Evolutionary conservation across 2,797 vertebrate species (phyloP).

Genomic region (Takifugu ocellatus): DNA sequence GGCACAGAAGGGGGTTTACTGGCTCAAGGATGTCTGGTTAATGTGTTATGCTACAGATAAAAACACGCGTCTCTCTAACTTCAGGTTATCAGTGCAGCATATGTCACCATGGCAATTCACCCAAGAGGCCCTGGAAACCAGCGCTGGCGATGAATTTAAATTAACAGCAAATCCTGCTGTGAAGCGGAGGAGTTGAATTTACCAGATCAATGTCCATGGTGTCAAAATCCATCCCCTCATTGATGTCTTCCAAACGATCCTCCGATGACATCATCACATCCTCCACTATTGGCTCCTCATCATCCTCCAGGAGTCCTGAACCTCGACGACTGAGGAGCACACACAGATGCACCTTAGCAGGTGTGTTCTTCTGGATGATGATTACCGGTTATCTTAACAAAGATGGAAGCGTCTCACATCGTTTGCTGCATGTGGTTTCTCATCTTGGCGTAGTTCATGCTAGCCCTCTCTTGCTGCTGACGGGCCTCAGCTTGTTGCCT

Average conservation of each 20-base stretch:
- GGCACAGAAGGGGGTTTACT: no score
- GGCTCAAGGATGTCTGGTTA: no score
- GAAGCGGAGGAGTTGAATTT: conserved; percentile 24
- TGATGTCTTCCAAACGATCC: conserved; percentile 93
- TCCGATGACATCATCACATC: conserved; percentile 99
- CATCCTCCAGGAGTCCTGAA: conserved; percentile 94
- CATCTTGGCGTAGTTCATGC: conserved; percentile 93
- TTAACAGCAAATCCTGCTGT: not conserved
- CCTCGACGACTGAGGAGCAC: conserved; percentile 82
- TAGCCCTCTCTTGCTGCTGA: conserved; percentile 89
- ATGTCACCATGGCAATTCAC: not conserved
- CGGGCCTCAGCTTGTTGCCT: conserved; percentile 91
- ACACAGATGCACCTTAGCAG: conserved; percentile 5
- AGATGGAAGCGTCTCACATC: conserved; percentile 78
- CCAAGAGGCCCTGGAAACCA: not conserved
- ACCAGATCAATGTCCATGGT: conserved; percentile 98
- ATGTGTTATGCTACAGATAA: no score
- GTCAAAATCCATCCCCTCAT: conserved; percentile 97
- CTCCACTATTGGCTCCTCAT: conserved; percentile 96
- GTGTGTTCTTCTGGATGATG: not conserved
- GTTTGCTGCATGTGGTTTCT: conserved; percentile 93
- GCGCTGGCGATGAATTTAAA: not conserved
- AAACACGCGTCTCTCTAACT: no score
- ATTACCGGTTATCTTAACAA: not conserved
- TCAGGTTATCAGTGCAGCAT: no score